These are phyloP conservation scores for Plebejus anna DNA, from an alignment of 2,888 invertebrate species.

Conservation along the genomic window DNA sequence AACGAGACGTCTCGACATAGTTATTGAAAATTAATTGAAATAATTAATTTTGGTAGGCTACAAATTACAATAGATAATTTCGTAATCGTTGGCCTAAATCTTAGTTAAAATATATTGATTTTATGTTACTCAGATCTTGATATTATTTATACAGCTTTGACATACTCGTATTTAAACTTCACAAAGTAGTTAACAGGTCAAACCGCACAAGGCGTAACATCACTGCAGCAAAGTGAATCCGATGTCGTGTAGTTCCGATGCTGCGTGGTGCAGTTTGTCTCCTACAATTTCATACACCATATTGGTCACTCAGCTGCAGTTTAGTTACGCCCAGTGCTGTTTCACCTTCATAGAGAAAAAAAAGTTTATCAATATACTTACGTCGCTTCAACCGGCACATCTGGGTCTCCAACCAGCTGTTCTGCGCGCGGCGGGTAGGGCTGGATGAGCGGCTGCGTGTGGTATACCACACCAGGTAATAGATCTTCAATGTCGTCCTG, in stretches of 20 bases:
- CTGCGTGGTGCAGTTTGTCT: too few species aligned
- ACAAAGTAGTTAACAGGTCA: neutral
- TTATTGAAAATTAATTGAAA: constrained; percentile 2
- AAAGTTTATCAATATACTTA: constrained; percentile 69
- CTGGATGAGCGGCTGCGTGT: constrained; percentile 84
- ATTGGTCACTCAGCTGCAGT: neutral
- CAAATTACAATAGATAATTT: neutral
- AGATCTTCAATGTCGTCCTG: constrained; percentile 80
- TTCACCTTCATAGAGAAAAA: neutral
- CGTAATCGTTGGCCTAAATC: neutral
- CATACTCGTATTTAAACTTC: too few species aligned
- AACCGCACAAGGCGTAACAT: neutral
- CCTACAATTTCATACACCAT: too few species aligned
- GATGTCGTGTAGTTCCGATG: too few species aligned
- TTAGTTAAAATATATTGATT: neutral
- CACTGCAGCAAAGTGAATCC: neutral
- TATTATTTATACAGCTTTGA: neutral
- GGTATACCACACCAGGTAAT: constrained; percentile 79
- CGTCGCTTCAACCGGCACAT: constrained; percentile 89
- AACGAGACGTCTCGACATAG: neutral
- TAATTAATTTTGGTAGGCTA: neutral
- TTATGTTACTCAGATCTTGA: neutral
- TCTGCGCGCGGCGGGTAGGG: constrained; percentile 85
- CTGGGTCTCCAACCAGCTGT: constrained; percentile 84
- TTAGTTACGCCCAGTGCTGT: neutral